Evolutionary conservation across 2,888 invertebrate species (phyloP).

Genomic region (Agrotis clavis): DNA sequence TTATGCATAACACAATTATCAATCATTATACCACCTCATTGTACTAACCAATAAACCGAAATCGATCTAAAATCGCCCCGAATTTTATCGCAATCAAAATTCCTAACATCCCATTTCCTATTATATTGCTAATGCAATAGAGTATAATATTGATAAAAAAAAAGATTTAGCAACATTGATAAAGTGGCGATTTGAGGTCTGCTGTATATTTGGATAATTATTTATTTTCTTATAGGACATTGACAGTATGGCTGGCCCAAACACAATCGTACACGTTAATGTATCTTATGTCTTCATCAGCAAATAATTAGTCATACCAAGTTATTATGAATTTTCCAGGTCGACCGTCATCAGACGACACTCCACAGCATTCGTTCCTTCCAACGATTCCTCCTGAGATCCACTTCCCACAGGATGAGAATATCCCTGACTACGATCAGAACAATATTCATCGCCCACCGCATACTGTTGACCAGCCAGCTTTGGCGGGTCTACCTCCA

Average conservation of each 20-base stretch:
- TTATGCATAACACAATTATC: constrained; percentile 23
- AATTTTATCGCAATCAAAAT: too few relatives aligned
- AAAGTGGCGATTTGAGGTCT: too few relatives aligned
- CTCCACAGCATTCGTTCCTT: constrained; percentile 77
- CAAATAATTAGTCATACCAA: background rate
- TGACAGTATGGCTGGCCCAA: background rate
- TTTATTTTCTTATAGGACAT: background rate
- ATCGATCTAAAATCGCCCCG: too few relatives aligned
- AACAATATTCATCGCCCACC: constrained; percentile 82
- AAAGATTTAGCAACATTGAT: too few relatives aligned
- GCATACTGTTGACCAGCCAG: constrained; percentile 69
- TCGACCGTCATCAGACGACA: constrained; percentile 67
- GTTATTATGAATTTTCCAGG: constrained; percentile 71
- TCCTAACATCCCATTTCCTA: too few relatives aligned
- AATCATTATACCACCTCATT: constrained; percentile 48
- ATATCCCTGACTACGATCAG: constrained; percentile 78
- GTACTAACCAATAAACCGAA: constrained; percentile 25
- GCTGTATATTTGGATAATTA: background rate
- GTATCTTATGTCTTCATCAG: background rate
- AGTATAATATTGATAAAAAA: too few relatives aligned
- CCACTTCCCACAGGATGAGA: constrained; percentile 82
- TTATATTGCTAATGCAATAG: too few relatives aligned
- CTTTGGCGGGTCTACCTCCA: constrained; percentile 74
- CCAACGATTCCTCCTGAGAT: constrained; percentile 88
- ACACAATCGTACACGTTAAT: background rate